Percentiles rank a stretch among this genome's conserved stretches.
Evolutionary conservation across 2,113 vertebrate genomes (phyloP).

Genomic region (Eudorcas thomsonii): DNA sequence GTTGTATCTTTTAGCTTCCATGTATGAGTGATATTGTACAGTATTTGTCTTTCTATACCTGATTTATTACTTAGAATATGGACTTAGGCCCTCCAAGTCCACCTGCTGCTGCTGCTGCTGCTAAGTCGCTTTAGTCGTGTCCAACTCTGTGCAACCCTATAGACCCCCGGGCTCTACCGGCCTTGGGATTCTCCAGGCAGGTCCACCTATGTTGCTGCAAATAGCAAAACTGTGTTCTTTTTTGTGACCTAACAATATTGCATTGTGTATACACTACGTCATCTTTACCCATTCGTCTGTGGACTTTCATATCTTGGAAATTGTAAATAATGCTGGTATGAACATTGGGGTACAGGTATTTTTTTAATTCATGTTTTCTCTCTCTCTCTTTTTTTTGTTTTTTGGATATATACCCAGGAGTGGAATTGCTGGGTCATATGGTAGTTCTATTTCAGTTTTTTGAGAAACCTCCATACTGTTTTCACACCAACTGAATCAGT

Average conservation of each 20-base stretch:
- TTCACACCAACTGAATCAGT: not conserved
- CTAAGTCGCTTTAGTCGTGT: too few relatives aligned
- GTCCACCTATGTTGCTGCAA: not conserved
- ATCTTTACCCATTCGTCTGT: not conserved
- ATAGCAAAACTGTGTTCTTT: not conserved
- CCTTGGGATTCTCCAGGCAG: not conserved
- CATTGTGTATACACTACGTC: not conserved
- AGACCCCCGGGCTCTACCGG: accelerated
- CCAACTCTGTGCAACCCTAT: too few relatives aligned
- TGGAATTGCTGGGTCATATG: not conserved
- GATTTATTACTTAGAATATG: not conserved
- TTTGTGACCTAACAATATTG: not conserved
- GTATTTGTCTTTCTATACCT: not conserved
- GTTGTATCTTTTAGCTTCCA: not conserved
- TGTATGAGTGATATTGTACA: not conserved
- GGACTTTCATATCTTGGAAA: not conserved
- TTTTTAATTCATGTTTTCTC: not conserved
- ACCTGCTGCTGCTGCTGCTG: not conserved
- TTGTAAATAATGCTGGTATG: not conserved
- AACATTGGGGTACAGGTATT: not conserved
- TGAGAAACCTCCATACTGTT: not conserved
- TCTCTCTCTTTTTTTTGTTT: too few relatives aligned
- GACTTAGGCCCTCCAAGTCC: not conserved
- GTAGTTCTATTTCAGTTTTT: not conserved
- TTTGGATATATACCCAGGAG: not conserved